Evolutionary conservation across 2,797 vertebrate species (phyloP), one percentile per base, ranked within the genome.

Genomic region (Linurgus olivaceus): DNA sequence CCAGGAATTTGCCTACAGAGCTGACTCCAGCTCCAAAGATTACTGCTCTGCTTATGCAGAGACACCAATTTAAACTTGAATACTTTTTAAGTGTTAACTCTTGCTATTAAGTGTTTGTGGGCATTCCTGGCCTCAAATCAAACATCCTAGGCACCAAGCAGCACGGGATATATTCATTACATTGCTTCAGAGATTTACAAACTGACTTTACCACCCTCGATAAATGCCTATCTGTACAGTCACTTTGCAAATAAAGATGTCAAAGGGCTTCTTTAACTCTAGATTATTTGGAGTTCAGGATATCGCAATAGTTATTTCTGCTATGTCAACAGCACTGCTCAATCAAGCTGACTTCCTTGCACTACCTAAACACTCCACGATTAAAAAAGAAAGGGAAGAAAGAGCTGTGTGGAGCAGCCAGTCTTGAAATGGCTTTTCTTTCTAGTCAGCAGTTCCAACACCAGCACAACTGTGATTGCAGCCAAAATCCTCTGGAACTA

Each of bases 101-200:
- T 51, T 61, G 25, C 28, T 91, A 55, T 61, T 31, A 96, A 94
- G 77, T 91, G 66, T 94, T 90, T 87, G 90, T n/a, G 50, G 59
- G 55, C 86, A 95, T 95, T 96, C 88, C 50, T 94, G 92, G 90
- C 74, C 21, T 48, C 80, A 90, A 81, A 86, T 80, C 80, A 96
- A 96, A 78, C 63, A 94, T 89, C 45, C 47, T 4, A 71, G 66
- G 88, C 65, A 61, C 80, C 44, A 79, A 74, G 50, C 42, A 87
- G 63, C 52, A 57, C 25, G 62, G 42, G 52, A 28, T 70, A 33
- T 5, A 28, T 62, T 85, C 38, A 48, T 23, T 66, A 37, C 1
- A 1, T 35, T 61, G 67, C 59, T 82, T 82, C 44, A 80, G 25
- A 68, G 18, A 79, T 17, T 33, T 8, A 83, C 38, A 84, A 72